Percentiles rank a stretch among this genome's conserved stretches.
phyloP scores from a whole-genome alignment of 1,140 invertebrate species.

The Heliconius nattereri region DNA sequence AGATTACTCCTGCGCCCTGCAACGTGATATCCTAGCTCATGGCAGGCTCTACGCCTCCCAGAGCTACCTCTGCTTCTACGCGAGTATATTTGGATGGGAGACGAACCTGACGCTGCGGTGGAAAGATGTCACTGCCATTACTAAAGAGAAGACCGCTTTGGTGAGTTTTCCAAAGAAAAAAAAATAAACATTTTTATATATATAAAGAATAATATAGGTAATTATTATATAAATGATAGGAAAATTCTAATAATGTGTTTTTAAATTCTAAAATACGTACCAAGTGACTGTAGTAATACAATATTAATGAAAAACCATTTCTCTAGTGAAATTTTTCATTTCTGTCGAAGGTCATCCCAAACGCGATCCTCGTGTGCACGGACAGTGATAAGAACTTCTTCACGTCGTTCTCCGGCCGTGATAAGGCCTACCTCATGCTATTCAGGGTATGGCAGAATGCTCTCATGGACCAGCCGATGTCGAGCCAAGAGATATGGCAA shows the following conservation, averaged over 20 bases:
- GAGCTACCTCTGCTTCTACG: conserved; percentile 97
- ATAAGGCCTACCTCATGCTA: conserved; percentile 97
- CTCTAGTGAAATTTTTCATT: background rate
- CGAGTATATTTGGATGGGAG: conserved; percentile 97
- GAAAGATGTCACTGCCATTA: conserved; percentile 95
- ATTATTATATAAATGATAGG: too few relatives aligned
- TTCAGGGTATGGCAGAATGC: conserved; percentile 98
- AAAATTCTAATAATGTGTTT: too few relatives aligned
- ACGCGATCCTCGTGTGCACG: conserved; percentile 94
- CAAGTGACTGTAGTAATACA: background rate
- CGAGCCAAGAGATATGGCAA: conserved; percentile 94
- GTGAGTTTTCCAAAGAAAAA: conserved; percentile 34
- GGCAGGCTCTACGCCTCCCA: conserved; percentile 95
- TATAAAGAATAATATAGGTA: too few relatives aligned
- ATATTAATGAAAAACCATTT: background rate
- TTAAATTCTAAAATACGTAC: too few relatives aligned
- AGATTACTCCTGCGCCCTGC: conserved; percentile 98
- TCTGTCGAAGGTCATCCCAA: conserved; percentile 92
- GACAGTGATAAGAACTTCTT: conserved; percentile 94
- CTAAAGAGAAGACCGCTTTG: conserved; percentile 89
- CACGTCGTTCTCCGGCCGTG: conserved; percentile 94
- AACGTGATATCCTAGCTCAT: conserved; percentile 96
- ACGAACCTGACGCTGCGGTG: conserved; percentile 90
- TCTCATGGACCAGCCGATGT: conserved; percentile 93
- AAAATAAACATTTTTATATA: too few relatives aligned